Evolutionary conservation across 2,113 vertebrate genomes (phyloP).

Genomic region (Plestiodon gilberti): DNA sequence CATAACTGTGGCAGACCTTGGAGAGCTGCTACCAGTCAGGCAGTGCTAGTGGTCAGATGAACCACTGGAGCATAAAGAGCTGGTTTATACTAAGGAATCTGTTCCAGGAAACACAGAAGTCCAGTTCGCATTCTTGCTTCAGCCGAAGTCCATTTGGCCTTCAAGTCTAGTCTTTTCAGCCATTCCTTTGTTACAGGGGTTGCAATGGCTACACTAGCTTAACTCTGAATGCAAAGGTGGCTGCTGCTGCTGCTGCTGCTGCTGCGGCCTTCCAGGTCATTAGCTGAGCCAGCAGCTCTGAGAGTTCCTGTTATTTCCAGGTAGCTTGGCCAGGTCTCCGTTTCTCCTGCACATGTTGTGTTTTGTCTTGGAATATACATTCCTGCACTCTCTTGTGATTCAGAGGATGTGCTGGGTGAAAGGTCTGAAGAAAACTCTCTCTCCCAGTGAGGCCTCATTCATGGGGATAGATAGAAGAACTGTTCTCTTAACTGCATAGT

Average conservation of each 20-base stretch:
- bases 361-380: background rate
- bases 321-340: background rate
- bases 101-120: background rate
- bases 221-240: background rate
- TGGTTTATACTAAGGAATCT: rapidly evolving
- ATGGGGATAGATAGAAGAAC: background rate
- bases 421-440: background rate
- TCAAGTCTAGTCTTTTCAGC: background rate
- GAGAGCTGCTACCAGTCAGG: too few relatives aligned
- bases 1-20: background rate
- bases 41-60: too few relatives aligned
- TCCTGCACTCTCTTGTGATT: background rate
- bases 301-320: background rate
- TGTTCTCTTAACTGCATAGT: background rate
- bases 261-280: background rate
- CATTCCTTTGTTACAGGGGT: background rate
- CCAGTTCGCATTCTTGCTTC: background rate
- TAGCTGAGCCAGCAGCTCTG: background rate
- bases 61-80: background rate
- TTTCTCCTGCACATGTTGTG: background rate
- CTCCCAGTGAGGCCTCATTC: background rate
- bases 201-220: background rate
- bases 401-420: background rate
- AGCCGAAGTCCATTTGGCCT: background rate
- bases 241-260: background rate